A percentile compares a stretch with the other conserved stretches of the same genome.
Evolutionary conservation across 1,140 invertebrate species (phyloP).

Genomic region (Agraylea sexmaculata): DNA sequence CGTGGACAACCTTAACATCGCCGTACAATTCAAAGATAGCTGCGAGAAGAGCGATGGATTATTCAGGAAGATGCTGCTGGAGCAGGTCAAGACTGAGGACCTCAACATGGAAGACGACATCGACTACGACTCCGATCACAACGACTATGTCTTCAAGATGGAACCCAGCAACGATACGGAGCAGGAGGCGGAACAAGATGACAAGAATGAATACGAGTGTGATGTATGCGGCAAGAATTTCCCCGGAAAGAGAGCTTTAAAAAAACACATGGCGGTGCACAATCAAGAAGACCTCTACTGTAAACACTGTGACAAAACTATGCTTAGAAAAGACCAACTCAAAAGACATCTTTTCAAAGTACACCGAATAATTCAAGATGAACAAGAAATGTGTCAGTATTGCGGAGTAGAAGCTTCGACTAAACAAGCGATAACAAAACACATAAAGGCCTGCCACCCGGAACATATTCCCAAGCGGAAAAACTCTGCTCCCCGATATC

Average conservation of each 20-base stretch:
- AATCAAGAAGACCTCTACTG: slow-evolving; percentile 31
- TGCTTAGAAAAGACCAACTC: slow-evolving; percentile 30
- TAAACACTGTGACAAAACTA: slow-evolving; percentile 28
- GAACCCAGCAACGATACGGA: slow-evolving; percentile 5
- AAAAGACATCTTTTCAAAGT: slow-evolving; percentile 17
- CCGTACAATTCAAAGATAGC: slow-evolving; percentile 9
- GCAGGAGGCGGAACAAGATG: not conserved
- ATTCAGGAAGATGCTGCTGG: slow-evolving; percentile 3
- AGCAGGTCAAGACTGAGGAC: slow-evolving; percentile 5
- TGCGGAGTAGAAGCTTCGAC: slow-evolving; percentile 16
- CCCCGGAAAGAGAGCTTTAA: slow-evolving; percentile 29
- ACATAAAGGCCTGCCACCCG: slow-evolving; percentile 15
- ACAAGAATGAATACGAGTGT: slow-evolving; percentile 22
- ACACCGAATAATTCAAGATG: not conserved
- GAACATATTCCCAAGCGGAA: slow-evolving; percentile 17
- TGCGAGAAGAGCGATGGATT: slow-evolving; percentile 14
- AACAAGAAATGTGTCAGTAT: slow-evolving; percentile 5
- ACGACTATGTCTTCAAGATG: slow-evolving; percentile 9
- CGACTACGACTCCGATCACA: slow-evolving; percentile 2
- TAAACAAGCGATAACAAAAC: slow-evolving; percentile 15
- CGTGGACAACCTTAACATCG: slow-evolving; percentile 6
- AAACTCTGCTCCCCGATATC: slow-evolving; percentile 2
- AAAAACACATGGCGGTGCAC: slow-evolving; percentile 26
- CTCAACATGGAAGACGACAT: slow-evolving; percentile 1
- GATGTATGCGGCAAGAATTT: slow-evolving; percentile 27